Evolutionary conservation across 2,797 vertebrate genomes (phyloP), one percentile per base, ranked within the genome.

Genomic region (Perodicticus potto): DNA sequence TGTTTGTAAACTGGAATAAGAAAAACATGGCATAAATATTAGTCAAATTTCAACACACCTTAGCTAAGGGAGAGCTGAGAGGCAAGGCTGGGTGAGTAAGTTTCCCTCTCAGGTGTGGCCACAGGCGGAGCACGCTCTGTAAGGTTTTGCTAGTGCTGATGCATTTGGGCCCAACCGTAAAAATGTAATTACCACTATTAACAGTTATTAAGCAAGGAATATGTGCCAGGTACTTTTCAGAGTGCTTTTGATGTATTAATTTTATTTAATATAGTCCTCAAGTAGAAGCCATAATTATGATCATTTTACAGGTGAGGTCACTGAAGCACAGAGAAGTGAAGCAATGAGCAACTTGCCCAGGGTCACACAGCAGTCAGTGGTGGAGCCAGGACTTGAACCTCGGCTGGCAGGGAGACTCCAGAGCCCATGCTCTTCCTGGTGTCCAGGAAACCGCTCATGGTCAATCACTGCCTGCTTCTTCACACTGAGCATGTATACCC

Each of bases 61-160:
- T 72, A 55, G 61, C 40, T 40, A 45, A 73, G 32, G 73, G 7
- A 29, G 65, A 86, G 55, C 55, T 12, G 37, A 94, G 86, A 86
- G 86, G 70, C 74, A 7, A 17, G 53, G 74, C 11, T 2, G 37
- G 55, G 34, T 3, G n/a, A 63, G 57, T 23, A 19, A 2, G 53
- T 57, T 25, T 96, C 85, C 55, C 94, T 80, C 49, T 34, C 49
- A 94, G 97, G 98, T 97, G 98, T 97, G 97, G 96, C 95, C 98
- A 0, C 32, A 17, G 2, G 32, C 29, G 80, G 29, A 86, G 61
- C 53, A 3, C 7, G 63, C 84, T 77, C 55, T 45, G 61, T 34
- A 77, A 84, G 89, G 89, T 80, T 73, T 63, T 55, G 72, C 83
- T 45, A 55, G n/a, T 32, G 53, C 81, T 61, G 57, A 70, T 12